These are phyloP conservation scores for Drosophila subpulchrella DNA, from an alignment of 1,140 invertebrate species.

Conservation along the genomic window DNA sequence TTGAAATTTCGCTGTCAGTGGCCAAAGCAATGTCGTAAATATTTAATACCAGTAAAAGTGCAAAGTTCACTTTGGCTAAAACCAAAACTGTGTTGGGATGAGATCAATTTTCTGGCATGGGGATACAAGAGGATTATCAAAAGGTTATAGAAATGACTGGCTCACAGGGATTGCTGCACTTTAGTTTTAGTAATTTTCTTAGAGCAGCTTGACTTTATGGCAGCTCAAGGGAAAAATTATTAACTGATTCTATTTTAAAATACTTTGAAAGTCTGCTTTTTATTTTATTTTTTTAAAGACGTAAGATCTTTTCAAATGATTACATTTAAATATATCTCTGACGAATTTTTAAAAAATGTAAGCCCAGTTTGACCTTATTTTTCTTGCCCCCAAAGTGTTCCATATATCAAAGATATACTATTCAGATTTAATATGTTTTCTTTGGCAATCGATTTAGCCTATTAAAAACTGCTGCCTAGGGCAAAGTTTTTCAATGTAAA, in stretches of 20 bases:
- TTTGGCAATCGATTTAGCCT: slow-evolving; percentile 20
- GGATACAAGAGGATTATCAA: not conserved
- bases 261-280: too few relatives aligned
- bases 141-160: slow-evolving; percentile 1
- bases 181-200: not conserved
- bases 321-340: too few relatives aligned
- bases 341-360: too few relatives aligned
- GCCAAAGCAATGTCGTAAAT: slow-evolving; percentile 59
- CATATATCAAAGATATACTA: slow-evolving; percentile 4
- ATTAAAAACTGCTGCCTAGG: slow-evolving; percentile 41
- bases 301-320: too few relatives aligned
- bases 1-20: slow-evolving; percentile 41
- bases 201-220: too few relatives aligned
- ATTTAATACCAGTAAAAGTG: slow-evolving; percentile 76
- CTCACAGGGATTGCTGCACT: not conserved
- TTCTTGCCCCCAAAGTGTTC: not conserved
- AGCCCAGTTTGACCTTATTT: not conserved
- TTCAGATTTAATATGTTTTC: slow-evolving; percentile 32
- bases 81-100: slow-evolving; percentile 48
- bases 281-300: too few relatives aligned
- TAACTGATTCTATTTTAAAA: too few relatives aligned
- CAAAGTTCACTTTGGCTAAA: slow-evolving; percentile 74
- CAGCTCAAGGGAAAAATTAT: too few relatives aligned
- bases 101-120: slow-evolving; percentile 29
- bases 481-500: slow-evolving; percentile 44